Evolutionary conservation across 2,113 vertebrate species (phyloP), one percentile per base, ranked within the genome.

Genomic region (Malaclemys terrapin): DNA sequence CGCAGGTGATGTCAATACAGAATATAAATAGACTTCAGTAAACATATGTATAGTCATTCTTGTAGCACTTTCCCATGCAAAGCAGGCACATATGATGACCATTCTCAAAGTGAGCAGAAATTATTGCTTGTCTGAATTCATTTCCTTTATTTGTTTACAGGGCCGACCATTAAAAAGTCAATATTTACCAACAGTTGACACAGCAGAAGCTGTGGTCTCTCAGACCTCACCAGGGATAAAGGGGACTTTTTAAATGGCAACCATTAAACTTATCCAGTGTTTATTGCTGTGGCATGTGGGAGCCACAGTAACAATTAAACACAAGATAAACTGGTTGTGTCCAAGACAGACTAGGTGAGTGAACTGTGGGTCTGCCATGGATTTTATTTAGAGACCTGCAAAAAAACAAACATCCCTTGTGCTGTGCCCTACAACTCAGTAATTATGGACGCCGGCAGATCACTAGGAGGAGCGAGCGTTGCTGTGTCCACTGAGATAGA

Each of bases 271-370:
- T 57, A 93, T 89, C 78, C 89, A 78, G 81, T 62, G 53, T 80
- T 81, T 75, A 91, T 81, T 59, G 90, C 89, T 20, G 31, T 90
- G 57, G 47, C 57, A 85, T 14, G 20, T 35, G 89, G 85, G 85
- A 96, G 17, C 95, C 93, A 87, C 93, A 93, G 95, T 57, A 95
- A 95, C 88, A 53, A 86, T 72, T 69, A 69, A n/a, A n/a, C 54
- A 3, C 16, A 93, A 89, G 5, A 96, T 84, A 85, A 94, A 82
- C 78, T 89, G n/a, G 87, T 96, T 85, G 65, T 57, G 86, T 94
- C 91, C 85, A 94, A 80, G 86, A 92, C n/a, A 27, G 53, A 75
- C 57, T 38, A 76, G n/a, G 31, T 31, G 65, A 57, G 24, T n/a
- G 17, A 20, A 90, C 20, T 38, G 17, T 29, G 31, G 17, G 17